phyloP scores from a whole-genome alignment of 2,888 invertebrate species.

The Vannuccia rotundouncinata region DNA sequence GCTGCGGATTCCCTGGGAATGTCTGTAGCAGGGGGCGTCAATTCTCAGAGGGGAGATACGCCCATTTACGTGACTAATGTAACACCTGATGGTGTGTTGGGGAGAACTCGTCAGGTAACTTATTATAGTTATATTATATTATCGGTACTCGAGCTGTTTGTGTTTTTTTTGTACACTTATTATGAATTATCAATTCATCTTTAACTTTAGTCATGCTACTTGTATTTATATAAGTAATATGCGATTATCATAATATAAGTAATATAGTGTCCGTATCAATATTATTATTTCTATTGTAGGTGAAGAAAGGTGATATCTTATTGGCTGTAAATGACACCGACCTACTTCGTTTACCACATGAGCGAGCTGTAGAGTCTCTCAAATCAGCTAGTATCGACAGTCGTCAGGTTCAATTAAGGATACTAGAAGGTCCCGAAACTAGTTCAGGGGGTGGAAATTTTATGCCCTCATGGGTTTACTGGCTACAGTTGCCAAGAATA shows the following conservation, averaged over 20 bases:
- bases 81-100: slow-evolving; percentile 51
- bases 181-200: no score
- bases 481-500: slow-evolving; percentile 57
- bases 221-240: no score
- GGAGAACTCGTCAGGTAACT: slow-evolving; percentile 24
- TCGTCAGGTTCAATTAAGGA: slow-evolving; percentile 11
- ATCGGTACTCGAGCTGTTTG: no score
- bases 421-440: slow-evolving; percentile 58
- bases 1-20: slow-evolving; percentile 56
- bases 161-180: no score
- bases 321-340: slow-evolving; percentile 56
- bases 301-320: slow-evolving; percentile 58
- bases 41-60: slow-evolving; percentile 57
- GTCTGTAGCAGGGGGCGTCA: slow-evolving; percentile 58
- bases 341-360: slow-evolving; percentile 56
- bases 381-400: slow-evolving; percentile 46
- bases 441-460: slow-evolving; percentile 53
- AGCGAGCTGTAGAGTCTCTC: slow-evolving; percentile 57
- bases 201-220: no score
- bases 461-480: slow-evolving; percentile 59
- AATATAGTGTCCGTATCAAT: no score
- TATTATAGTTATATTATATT: no score
- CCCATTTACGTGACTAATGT: slow-evolving; percentile 59
- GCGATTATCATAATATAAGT: no score
- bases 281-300: no score